Conservation (phyloP, 2,797 vertebrate genomes). For the Sebastes hubbsi region DNA sequence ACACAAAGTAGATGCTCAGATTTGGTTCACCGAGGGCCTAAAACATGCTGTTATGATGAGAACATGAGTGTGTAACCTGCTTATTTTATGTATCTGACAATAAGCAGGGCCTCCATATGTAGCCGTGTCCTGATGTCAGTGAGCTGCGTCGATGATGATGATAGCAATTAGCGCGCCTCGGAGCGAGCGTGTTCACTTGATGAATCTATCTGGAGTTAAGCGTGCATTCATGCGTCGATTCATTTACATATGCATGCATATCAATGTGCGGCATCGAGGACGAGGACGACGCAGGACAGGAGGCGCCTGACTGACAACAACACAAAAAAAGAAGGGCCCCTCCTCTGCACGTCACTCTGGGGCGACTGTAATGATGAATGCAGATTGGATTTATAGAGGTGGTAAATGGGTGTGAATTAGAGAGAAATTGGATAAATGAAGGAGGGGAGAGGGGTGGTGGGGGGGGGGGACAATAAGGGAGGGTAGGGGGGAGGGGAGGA, state of each 20-base stretch:
- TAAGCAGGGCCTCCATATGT: constrained; percentile 15
- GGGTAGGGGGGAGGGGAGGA: constrained; percentile 42
- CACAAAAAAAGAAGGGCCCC: constrained; percentile 7
- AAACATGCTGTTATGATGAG: neutral
- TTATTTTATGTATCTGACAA: constrained; percentile 16
- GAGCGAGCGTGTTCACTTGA: constrained; percentile 59
- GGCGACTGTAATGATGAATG: constrained; percentile 67
- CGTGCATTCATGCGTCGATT: constrained; percentile 54
- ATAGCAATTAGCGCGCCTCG: constrained; percentile 60
- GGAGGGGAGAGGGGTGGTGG: neutral
- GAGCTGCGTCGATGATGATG: constrained; percentile 49
- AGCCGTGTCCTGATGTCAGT: constrained; percentile 32
- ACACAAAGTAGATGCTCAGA: neutral
- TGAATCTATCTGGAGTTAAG: constrained; percentile 61
- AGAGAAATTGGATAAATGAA: constrained; percentile 78
- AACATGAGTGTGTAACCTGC: neutral
- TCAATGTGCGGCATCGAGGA: constrained; percentile 22
- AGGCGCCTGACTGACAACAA: constrained; percentile 18
- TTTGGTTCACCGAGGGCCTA: neutral
- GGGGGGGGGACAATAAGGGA: constrained; percentile 15
- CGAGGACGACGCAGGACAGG: constrained; percentile 16
- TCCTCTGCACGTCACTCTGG: constrained; percentile 60
- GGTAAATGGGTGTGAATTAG: constrained; percentile 77
- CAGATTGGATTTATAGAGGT: constrained; percentile 72
- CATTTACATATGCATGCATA: constrained; percentile 72